Evolutionary conservation across 64 coral and sea anemone genomes (phyloP), one percentile per base, ranked within the genome.

Genomic region (Astreopora myriophthalma): DNA sequence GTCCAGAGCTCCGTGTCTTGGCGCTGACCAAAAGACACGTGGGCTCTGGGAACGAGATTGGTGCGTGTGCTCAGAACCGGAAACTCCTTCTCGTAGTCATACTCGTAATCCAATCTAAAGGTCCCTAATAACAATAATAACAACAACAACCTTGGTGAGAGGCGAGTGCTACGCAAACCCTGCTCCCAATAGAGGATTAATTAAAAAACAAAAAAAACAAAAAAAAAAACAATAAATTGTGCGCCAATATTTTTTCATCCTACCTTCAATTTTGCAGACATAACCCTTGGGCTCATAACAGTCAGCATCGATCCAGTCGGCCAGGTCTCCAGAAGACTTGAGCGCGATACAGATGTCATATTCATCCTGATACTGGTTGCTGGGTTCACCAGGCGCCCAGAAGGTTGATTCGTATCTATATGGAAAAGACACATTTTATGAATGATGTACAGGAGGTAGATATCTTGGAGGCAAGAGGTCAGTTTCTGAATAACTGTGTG

Each of bases 181-280:
- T n/a, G n/a, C n/a, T n/a, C n/a, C n/a, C n/a, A n/a, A 19, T 75
- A 5, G 26, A 39, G 8, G 9, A 34, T 5, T 34, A 75, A 27
- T 65, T n/a, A 3, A 24, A 24, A 65, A 65, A 24, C 2, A 65
- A n/a, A 65, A 4, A 11, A 6, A 46, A 6, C 11, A 46, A 4
- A 46, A 46, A 11, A 46, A 11, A 6, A 46, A 17, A 17, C 13
- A 17, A 13, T 60, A 13, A 13, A 60, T 3, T 27, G n/a, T 66
- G 5, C 16, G 2, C 3, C 1, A 14, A 11, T 30, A 13, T 30
- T n/a, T 42, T 13, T 30, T 0, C 2, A 49, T 2, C 65, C 14
- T 32, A 91, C 79, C 90, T 86, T 86, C 80, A 48, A 84, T 92
- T 69, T 92, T 92, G 70, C 90, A 92, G 69, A 92, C 85, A 37